Percentiles rank a stretch among this genome's conserved stretches.
Evolutionary conservation across 1,140 invertebrate species (phyloP).

Genomic region (Microplitis demolitor): DNA sequence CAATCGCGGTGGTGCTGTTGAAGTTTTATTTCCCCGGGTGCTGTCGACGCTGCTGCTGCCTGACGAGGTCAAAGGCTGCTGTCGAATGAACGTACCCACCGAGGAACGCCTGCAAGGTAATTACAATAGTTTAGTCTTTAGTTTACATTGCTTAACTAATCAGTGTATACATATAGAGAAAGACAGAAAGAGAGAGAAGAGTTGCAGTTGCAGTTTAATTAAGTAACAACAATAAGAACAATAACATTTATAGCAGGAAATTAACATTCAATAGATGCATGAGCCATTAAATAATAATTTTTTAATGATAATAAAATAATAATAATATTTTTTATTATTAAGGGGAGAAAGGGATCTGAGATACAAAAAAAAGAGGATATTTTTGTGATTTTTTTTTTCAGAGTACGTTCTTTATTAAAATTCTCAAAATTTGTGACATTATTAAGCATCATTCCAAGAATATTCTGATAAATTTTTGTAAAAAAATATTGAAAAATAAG

Average conservation of each 20-base stretch:
- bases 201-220: not conserved
- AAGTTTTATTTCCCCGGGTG: slow-evolving; percentile 64
- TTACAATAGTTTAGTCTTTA: not conserved
- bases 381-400: too few relatives aligned
- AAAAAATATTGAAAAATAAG: too few relatives aligned
- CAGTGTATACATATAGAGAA: not conserved
- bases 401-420: too few relatives aligned
- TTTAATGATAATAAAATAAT: not conserved
- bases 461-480: too few relatives aligned
- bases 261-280: slow-evolving; percentile 7
- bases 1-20: slow-evolving; percentile 70
- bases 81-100: slow-evolving; percentile 77
- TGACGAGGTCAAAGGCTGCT: slow-evolving; percentile 58
- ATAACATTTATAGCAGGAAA: slow-evolving; percentile 11
- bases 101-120: slow-evolving; percentile 73
- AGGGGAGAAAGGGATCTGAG: too few relatives aligned
- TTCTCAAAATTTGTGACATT: too few relatives aligned
- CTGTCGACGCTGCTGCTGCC: slow-evolving; percentile 63
- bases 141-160: not conserved
- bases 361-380: too few relatives aligned
- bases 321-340: not conserved
- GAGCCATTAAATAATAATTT: not conserved
- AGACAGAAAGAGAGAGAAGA: not conserved
- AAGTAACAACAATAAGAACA: not conserved
- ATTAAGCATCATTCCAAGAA: too few relatives aligned